Evolutionary conservation across 2,113 vertebrate genomes (phyloP), one percentile per base, ranked within the genome.

Genomic region (Bothrops jararaca): DNA sequence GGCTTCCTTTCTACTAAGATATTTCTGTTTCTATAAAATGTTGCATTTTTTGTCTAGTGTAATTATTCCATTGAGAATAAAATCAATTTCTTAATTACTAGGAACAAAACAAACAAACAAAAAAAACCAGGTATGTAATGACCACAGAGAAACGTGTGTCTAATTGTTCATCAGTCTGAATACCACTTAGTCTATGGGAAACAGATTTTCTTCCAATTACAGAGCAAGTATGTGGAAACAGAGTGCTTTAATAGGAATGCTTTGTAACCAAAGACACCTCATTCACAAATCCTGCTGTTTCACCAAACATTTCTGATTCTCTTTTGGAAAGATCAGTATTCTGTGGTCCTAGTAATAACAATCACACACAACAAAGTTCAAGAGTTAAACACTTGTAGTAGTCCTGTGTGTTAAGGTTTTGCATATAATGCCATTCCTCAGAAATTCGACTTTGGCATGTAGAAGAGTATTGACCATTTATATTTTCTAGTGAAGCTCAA

Each of bases 161-260:
- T 95, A 95, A 95, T 96, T 97, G 95, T 95, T 91, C 97, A 97
- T 96, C 95, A 89, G 94, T 88, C 90, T 34, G 1, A 94, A 95
- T 95, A 88, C 90, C 96, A 94, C 96, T 97, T 95, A 97, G 97
- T 97, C 95, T 96, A 96, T 97, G 96, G 97, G 97, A 97, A 98
- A 97, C 97, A 96, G 39, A 96, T 97, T 97, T 93, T 95, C 96
- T 97, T 97, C 97, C 97, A 97, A 97, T 97, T 98, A 97, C 96
- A 98, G 94, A 97, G 97, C 97, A 97, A 97, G 97, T 98, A 97
- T 98, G 97, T 97, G 97, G 98, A 97, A 97, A 96, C 97, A 97
- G 97, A 98, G 97, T 97, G 96, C 97, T 98, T 97, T 97, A 97
- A 97, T 97, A 96, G 97, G 97, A 97, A 96, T 95, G 95, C 42